phyloP scores from a whole-genome alignment of 2,797 vertebrate genomes.

The Salarias fasciatus region DNA sequence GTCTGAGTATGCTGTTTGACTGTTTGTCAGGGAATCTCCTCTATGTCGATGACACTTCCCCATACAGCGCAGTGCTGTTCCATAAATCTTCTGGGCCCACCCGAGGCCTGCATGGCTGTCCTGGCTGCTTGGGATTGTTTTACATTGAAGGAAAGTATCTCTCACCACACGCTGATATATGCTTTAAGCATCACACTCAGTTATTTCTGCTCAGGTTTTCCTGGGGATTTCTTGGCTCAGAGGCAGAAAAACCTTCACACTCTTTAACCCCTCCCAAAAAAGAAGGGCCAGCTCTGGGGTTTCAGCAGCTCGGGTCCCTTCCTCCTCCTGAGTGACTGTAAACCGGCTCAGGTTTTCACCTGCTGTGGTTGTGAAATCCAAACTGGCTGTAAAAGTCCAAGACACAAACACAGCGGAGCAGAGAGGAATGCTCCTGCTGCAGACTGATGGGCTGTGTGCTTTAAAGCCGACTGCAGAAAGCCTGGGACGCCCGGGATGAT shows the following conservation, averaged over 20 bases:
- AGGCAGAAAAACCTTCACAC: slow-evolving; percentile 17
- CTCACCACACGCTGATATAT: slow-evolving; percentile 28
- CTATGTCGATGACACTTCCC: slow-evolving; percentile 9
- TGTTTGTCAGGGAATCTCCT: neutral
- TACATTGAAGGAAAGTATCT: slow-evolving; percentile 16
- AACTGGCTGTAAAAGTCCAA: slow-evolving; percentile 66
- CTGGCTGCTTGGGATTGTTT: slow-evolving; percentile 10
- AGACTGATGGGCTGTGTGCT: slow-evolving; percentile 37
- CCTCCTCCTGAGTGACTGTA: slow-evolving; percentile 56
- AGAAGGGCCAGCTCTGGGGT: slow-evolving; percentile 11
- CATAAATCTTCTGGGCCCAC: slow-evolving; percentile 10
- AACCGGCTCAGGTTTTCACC: slow-evolving; percentile 72
- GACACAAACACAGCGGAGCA: neutral
- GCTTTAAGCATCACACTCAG: slow-evolving; percentile 31
- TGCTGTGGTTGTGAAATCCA: slow-evolving; percentile 78
- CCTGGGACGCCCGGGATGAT: slow-evolving; percentile 1
- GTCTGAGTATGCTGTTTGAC: too few relatives aligned
- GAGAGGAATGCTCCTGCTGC: slow-evolving; percentile 22
- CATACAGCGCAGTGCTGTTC: too few relatives aligned
- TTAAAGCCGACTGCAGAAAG: slow-evolving; percentile 33
- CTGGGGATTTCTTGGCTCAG: slow-evolving; percentile 39
- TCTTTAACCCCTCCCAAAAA: neutral
- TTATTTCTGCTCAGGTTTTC: slow-evolving; percentile 42
- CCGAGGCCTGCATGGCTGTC: slow-evolving; percentile 2
- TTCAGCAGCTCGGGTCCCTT: slow-evolving; percentile 29